These are phyloP conservation scores for Drosophila kepulauana DNA, from an alignment of 1,140 invertebrate genomes.

Conservation along the genomic window DNA sequence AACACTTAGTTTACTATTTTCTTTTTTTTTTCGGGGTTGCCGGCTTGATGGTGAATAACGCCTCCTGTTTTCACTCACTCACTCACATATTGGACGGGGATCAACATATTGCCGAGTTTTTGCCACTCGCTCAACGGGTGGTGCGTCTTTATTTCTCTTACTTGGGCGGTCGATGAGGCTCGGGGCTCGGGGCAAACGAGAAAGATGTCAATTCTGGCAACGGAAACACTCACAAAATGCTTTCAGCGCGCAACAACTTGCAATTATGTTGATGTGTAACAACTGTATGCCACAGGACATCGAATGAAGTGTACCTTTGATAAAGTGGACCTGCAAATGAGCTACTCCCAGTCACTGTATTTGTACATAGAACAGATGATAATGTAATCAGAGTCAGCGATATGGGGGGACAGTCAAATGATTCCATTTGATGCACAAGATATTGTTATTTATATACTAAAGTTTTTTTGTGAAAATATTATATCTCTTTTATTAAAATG, in stretches of 20 bases:
- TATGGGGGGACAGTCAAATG: background rate
- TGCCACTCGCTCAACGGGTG: conserved; percentile 45
- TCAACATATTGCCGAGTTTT: conserved; percentile 60
- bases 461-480: no score
- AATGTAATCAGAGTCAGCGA: conserved; percentile 1
- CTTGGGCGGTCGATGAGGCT: conserved; percentile 1
- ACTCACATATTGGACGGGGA: conserved; percentile 19
- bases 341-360: conserved; percentile 4
- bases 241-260: conserved; percentile 51
- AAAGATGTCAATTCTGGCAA: conserved; percentile 23
- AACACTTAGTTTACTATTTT: conserved; percentile 46
- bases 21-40: conserved; percentile 37
- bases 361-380: background rate
- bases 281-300: conserved; percentile 9
- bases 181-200: background rate
- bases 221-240: conserved; percentile 55
- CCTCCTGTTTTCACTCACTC: conserved; percentile 43
- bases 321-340: conserved; percentile 35
- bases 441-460: background rate
- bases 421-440: background rate
- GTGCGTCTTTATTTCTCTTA: conserved; percentile 18
- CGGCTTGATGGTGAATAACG: conserved; percentile 22
- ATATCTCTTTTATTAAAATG: no score
- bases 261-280: conserved; percentile 54
- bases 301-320: conserved; percentile 28